Evolutionary conservation across 2,113 vertebrate species (phyloP).

Genomic region (Mola mola): DNA sequence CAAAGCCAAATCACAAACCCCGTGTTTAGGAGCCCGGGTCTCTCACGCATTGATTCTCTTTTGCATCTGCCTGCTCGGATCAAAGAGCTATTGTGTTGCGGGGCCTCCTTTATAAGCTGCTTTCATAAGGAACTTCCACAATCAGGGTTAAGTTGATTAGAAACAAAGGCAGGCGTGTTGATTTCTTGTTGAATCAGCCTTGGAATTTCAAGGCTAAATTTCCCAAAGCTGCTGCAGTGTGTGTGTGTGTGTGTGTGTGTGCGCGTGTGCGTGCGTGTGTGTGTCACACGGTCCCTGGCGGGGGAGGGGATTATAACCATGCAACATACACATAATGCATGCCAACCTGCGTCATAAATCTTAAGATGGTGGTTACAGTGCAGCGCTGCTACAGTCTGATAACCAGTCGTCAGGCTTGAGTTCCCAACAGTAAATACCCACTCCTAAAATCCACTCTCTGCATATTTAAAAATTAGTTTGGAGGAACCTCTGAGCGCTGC

Average conservation of each 20-base stretch:
- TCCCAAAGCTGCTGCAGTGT: conserved; percentile 55
- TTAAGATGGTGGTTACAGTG: neutral
- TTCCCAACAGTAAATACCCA: conserved; percentile 9
- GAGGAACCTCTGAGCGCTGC: conserved; percentile 6
- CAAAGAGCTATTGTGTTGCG: conserved; percentile 55
- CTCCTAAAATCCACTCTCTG: conserved; percentile 9
- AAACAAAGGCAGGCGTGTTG: conserved; percentile 62
- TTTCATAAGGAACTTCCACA: conserved; percentile 60
- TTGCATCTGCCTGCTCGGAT: conserved; percentile 27
- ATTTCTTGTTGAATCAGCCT: conserved; percentile 48
- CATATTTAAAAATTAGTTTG: conserved; percentile 15
- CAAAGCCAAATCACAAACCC: conserved; percentile 30
- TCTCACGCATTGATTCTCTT: conserved; percentile 24
- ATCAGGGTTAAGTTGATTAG: conserved; percentile 64
- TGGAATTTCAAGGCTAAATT: conserved; percentile 56
- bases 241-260: conserved; percentile 50
- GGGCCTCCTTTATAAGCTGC: conserved; percentile 48
- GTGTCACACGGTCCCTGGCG: conserved; percentile 58
- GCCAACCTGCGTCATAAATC: conserved; percentile 20
- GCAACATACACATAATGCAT: conserved; percentile 32
- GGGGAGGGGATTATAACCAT: conserved; percentile 33
- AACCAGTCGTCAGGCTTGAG: conserved; percentile 16
- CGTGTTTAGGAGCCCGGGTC: conserved; percentile 4
- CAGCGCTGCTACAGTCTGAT: conserved; percentile 5
- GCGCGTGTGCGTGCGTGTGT: conserved; percentile 30